These are phyloP conservation scores for Elegia similella DNA, from an alignment of 2,888 invertebrate genomes.

Conservation along the genomic window DNA sequence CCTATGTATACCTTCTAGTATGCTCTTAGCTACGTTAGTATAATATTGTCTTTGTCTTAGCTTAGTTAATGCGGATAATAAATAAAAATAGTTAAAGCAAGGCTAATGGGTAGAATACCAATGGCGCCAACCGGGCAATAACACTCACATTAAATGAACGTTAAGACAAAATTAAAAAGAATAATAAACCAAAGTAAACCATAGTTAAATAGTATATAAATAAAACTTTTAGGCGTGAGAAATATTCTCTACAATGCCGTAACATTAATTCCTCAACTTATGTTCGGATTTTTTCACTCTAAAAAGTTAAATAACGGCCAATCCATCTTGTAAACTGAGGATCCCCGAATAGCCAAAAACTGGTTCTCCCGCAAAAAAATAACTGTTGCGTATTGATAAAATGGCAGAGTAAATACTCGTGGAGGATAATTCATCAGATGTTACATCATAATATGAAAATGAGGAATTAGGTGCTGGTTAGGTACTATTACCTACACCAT, in stretches of 20 bases:
- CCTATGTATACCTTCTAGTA: neutral
- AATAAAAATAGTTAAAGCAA: neutral
- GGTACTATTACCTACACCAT: no score
- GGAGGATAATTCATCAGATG: neutral
- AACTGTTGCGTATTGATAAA: constrained; percentile 3
- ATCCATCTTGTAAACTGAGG: neutral
- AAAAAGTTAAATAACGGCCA: neutral
- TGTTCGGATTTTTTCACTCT: no score
- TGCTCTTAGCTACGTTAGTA: neutral
- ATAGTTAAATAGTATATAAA: no score
- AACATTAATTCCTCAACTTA: no score
- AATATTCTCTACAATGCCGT: no score
- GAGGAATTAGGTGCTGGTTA: no score
- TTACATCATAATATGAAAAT: no score
- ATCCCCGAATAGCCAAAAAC: constrained; percentile 17
- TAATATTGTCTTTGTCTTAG: no score
- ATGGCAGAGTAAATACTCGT: neutral
- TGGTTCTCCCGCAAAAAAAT: constrained; percentile 22
- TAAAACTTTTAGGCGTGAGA: no score
- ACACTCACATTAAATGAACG: no score
- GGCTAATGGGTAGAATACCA: neutral
- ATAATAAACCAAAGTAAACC: no score
- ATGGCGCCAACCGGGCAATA: neutral
- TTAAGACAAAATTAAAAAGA: no score
- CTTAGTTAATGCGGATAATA: neutral